Conservation (phyloP, 2,888 invertebrate species). For the Chloromyia formosa region DNA sequence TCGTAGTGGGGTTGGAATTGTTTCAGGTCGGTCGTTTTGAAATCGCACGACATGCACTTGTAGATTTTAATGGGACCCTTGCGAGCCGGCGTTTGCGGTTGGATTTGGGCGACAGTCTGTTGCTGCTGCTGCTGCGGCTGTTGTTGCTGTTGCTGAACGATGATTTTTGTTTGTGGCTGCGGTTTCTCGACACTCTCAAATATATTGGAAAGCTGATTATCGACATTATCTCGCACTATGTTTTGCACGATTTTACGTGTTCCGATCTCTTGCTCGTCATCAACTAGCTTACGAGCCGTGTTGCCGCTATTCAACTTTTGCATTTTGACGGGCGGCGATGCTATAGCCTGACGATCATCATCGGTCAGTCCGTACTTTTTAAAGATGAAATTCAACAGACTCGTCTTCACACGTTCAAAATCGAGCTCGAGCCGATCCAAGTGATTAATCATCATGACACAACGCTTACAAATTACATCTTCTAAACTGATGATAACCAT, state of each 20-base stretch:
- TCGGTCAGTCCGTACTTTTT: conserved; percentile 64
- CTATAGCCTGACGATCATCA: conserved; percentile 52
- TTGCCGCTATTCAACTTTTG: conserved; percentile 60
- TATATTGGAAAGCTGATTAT: conserved; percentile 55
- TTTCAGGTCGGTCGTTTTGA: conserved; percentile 63
- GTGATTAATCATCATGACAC: conserved; percentile 64
- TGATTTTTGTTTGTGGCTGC: conserved; percentile 54
- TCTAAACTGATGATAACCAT: conserved; percentile 65
- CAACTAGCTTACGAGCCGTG: conserved; percentile 52
- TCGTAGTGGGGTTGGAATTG: conserved; percentile 63
- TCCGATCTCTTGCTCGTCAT: conserved; percentile 51
- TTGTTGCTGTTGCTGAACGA: conserved; percentile 51
- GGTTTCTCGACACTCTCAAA: conserved; percentile 44
- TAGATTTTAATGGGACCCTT: conserved; percentile 61
- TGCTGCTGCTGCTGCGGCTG: conserved; percentile 52
- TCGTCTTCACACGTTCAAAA: conserved; percentile 62
- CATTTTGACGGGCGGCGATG: conserved; percentile 61
- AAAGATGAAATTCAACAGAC: conserved; percentile 61
- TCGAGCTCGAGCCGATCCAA: conserved; percentile 65
- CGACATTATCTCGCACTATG: conserved; percentile 50
- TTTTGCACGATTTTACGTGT: conserved; percentile 54
- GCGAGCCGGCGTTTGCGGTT: conserved; percentile 50
- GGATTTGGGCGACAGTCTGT: conserved; percentile 52
- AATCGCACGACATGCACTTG: conserved; percentile 64
- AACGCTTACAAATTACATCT: conserved; percentile 64